phyloP scores from a whole-genome alignment of 1,140 invertebrate genomes.

The Drosophila arizonae region DNA sequence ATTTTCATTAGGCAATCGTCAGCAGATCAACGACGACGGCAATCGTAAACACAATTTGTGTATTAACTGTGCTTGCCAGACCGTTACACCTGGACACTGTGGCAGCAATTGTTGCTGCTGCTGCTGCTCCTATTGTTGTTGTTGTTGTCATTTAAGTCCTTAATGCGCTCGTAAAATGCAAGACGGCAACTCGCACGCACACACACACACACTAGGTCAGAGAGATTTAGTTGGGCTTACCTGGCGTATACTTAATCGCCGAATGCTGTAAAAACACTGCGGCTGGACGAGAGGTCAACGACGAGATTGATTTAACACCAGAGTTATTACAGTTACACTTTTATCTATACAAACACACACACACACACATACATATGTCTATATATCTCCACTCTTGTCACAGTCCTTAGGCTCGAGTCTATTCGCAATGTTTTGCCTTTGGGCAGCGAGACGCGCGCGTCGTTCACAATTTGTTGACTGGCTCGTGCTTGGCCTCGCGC shows the following conservation, averaged over 20 bases:
- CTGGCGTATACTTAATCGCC: slow-evolving; percentile 70
- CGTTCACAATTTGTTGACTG: slow-evolving; percentile 54
- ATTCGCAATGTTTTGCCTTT: background rate
- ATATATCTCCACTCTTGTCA: slow-evolving; percentile 12
- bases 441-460: slow-evolving; percentile 48
- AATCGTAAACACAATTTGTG: slow-evolving; percentile 50
- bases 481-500: slow-evolving; percentile 6
- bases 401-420: slow-evolving; percentile 1
- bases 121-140: slow-evolving; percentile 18
- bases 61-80: slow-evolving; percentile 50
- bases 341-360: slow-evolving; percentile 2
- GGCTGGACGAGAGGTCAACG: slow-evolving; percentile 46
- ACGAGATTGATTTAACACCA: slow-evolving; percentile 71
- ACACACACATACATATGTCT: slow-evolving; percentile 4
- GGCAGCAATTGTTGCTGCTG: slow-evolving; percentile 43
- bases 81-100: slow-evolving; percentile 35
- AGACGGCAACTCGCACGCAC: slow-evolving; percentile 24
- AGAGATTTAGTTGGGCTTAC: slow-evolving; percentile 62
- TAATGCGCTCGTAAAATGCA: slow-evolving; percentile 74
- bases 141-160: slow-evolving; percentile 50
- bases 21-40: slow-evolving; percentile 39
- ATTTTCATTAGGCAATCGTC: slow-evolving; percentile 72
- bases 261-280: slow-evolving; percentile 30
- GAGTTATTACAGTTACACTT: slow-evolving; percentile 55
- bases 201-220: slow-evolving; percentile 49